Evolutionary conservation across 2,888 invertebrate genomes (phyloP), one percentile per base, ranked within the genome.

Genomic region (Tenthredo mesomela): DNA sequence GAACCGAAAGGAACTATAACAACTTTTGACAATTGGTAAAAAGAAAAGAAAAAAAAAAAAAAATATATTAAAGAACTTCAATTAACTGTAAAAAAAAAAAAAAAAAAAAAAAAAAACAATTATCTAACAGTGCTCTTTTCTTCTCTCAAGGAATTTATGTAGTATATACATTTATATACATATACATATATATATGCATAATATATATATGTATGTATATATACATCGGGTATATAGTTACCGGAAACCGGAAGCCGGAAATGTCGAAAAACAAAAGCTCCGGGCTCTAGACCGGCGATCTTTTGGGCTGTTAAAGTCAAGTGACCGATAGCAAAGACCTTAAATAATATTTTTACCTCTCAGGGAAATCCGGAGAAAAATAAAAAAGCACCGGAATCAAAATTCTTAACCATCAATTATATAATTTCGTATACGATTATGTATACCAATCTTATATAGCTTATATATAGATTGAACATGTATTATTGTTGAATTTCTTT

Each of bases 321-420:
- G 70, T 37, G 70, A 75, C 25, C 75, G 75, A 47, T 75, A 25
- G 25, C 5, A 37, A 70, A 70, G n/a, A 37, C 37, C 9, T 70
- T 33, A 1, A 37, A 70, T 70, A 70, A 70, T 37, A 29, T 70
- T 37, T 70, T 37, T 33, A 37, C n/a, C 7, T 70, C 6, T 37
- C 15, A 33, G 33, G 37, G 2, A 70, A 70, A 70, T 70, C 37
- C 70, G 70, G 37, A 29, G n/a, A n/a, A 25, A 43, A 73, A 73
- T 37, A 43, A 73, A 73, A 43, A 43, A 40, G 37, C 12, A 73
- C 40, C 37, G 70, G 33, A 37, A 6, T 15, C 12, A n/a, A 29
- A 29, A 67, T 61, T 61, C 25, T 25, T 61, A 9, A 25, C 12
- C 29, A 25, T 70, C 7, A 54, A 54, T n/a, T 54, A n/a, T n/a